A percentile compares a stretch with the other conserved stretches of the same genome.
phyloP scores from a whole-genome alignment of 2,113 vertebrate genomes.

The Gymnogyps californianus region DNA sequence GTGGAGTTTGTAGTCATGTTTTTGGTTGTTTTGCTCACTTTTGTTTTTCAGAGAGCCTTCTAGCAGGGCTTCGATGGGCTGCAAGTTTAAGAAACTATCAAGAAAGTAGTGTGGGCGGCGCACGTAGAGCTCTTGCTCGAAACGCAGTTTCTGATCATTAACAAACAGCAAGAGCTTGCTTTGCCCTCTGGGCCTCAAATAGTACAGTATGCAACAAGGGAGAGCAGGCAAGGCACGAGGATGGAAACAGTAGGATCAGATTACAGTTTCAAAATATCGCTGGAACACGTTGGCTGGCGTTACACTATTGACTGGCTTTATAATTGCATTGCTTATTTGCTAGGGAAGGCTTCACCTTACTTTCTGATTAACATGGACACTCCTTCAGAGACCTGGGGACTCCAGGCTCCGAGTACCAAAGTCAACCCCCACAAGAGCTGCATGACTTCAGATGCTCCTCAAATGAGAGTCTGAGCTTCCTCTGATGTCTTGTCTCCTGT shows the following conservation, averaged over 20 bases:
- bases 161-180: slow-evolving; percentile 61
- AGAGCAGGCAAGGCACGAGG: slow-evolving; percentile 60
- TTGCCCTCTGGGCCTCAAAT: slow-evolving; percentile 69
- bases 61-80: not conserved
- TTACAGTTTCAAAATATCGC: slow-evolving; percentile 77
- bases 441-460: not conserved
- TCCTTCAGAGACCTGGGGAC: slow-evolving; percentile 42
- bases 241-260: slow-evolving; percentile 75
- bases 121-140: not conserved
- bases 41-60: not conserved
- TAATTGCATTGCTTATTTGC: slow-evolving; percentile 78
- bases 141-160: slow-evolving; percentile 56
- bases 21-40: not conserved
- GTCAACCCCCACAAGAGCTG: not conserved
- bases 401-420: not conserved
- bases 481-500: not conserved
- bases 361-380: slow-evolving; percentile 68
- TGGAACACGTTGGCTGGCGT: slow-evolving; percentile 66
- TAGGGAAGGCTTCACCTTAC: slow-evolving; percentile 73
- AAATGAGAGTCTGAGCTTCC: not conserved
- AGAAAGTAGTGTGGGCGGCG: slow-evolving; percentile 30
- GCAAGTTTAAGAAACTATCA: not conserved
- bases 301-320: slow-evolving; percentile 68
- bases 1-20: not conserved
- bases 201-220: slow-evolving; percentile 70